Evolutionary conservation across 2,113 vertebrate species (phyloP).

Genomic region (Petromus typicus): DNA sequence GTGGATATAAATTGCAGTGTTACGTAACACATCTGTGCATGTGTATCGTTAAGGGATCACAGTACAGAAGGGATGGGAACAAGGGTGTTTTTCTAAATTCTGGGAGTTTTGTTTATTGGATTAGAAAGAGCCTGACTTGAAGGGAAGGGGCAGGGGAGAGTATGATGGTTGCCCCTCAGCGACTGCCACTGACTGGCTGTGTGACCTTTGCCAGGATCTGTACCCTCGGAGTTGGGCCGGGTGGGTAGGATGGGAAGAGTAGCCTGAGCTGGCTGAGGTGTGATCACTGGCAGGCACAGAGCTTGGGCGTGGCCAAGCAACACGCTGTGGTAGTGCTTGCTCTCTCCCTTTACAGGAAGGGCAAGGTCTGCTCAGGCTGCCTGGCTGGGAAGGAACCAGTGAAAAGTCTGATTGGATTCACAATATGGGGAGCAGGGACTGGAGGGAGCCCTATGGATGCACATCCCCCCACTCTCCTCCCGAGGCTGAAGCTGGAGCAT

Average conservation of each 20-base stretch:
- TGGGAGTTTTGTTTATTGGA: too few relatives aligned
- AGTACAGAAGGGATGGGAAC: neutral
- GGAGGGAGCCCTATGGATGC: neutral
- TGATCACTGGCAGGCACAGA: rapidly evolving
- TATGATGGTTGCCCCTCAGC: neutral
- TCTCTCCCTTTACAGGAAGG: neutral
- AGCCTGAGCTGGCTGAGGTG: neutral
- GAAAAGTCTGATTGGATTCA: neutral
- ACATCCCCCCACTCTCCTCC: rapidly evolving
- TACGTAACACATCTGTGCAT: neutral
- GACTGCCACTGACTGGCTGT: neutral
- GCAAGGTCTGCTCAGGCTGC: neutral
- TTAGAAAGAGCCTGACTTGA: neutral
- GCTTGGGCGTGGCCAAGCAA: neutral
- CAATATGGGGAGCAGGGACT: neutral
- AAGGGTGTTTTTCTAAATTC: neutral
- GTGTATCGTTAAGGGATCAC: neutral
- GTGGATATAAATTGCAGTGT: neutral
- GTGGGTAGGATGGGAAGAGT: neutral
- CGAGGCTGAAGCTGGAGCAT: rapidly evolving
- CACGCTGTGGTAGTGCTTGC: too few relatives aligned
- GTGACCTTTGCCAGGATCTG: neutral
- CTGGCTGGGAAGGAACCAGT: neutral
- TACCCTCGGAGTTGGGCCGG: neutral
- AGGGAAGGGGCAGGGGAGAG: neutral